Base-by-base conservation (phyloP, 2,888 invertebrate genomes). In the Alentia gelatinosa region DNA sequence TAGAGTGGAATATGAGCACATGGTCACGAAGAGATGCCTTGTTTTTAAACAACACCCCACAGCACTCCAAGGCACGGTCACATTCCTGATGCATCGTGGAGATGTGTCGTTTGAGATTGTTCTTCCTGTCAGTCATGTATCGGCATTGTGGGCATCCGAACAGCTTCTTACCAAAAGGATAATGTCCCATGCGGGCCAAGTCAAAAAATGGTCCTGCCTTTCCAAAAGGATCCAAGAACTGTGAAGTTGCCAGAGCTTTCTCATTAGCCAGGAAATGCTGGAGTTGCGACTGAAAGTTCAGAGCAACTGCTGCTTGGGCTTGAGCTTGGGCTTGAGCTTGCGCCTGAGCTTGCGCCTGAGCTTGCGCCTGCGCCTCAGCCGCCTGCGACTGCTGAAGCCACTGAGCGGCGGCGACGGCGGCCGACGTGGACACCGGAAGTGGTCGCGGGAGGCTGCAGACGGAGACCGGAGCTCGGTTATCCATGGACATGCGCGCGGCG, bases 21-120 rank as follows among this genome's bases (percentile, higher is more conserved):
- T 96, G 96, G 35, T 96, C 95, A 5, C 96, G 93, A 35, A 96
- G 94, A 9, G 95, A 94, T 1, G 96, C 96, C 92, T 96, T 96
- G 91, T 94, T 96, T 35, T 93, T 93, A 93, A 96, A 96, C 37
- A 93, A 90, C 4, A 94, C 89, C 4, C 95, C 95, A 91, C 96
- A 96, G 92, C 96, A 96, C 91, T 95, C 95, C 33, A 96, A 92
- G 0, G 93, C 92, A 42, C 94, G 94, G 23, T 93, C 91, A 83
- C 95, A 94, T 19, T 94, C 93, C 47, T 95, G 95, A 92, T 96
- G 96, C 96, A 96, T 96, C 0, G 96, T 96, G 3, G 95, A 93
- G 42, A 95, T 94, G 93, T 96, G 96, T 3, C 96, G 93, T 91
- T 96, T 96, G 47, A 96, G 94, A 92, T 96, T 96, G 93, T 95